Percentiles rank a stretch among this genome's conserved stretches.
phyloP scores from a whole-genome alignment of 2,113 vertebrate species.

The Catharus bicknelli region DNA sequence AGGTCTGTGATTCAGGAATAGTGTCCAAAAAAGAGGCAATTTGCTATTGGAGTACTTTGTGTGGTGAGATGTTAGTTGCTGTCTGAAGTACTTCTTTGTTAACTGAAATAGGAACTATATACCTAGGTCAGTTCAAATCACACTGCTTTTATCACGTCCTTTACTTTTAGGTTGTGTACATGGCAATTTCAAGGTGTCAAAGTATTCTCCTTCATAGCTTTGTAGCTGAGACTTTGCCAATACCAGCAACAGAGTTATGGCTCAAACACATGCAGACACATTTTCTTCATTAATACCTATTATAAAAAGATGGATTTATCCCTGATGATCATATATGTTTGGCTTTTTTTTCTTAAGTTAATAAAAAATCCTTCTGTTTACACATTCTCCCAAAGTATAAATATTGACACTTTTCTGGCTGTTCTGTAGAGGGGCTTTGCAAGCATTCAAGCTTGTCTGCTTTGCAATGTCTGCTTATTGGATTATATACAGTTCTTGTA shows the following conservation, averaged over 20 bases:
- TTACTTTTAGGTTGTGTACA: neutral
- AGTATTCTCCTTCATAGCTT: neutral
- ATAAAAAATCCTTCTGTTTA: neutral
- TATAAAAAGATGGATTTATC: neutral
- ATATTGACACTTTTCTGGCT: neutral
- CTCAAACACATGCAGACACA: neutral
- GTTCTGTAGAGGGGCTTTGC: neutral
- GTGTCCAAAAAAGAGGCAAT: neutral
- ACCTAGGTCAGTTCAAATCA: neutral
- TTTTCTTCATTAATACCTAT: neutral
- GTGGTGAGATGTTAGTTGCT: neutral
- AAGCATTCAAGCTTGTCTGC: neutral
- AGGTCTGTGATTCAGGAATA: neutral
- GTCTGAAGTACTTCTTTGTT: neutral
- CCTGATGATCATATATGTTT: neutral
- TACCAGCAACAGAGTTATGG: neutral
- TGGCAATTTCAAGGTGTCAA: neutral
- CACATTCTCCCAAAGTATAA: neutral
- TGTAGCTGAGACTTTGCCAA: neutral
- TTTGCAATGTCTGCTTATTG: neutral
- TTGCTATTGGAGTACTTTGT: rapidly evolving
- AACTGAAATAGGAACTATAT: neutral
- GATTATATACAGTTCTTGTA: neutral
- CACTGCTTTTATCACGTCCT: neutral
- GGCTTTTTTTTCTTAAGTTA: neutral